Conservation (phyloP, 2,888 invertebrate species). For the Cerceris rybyensis region DNA sequence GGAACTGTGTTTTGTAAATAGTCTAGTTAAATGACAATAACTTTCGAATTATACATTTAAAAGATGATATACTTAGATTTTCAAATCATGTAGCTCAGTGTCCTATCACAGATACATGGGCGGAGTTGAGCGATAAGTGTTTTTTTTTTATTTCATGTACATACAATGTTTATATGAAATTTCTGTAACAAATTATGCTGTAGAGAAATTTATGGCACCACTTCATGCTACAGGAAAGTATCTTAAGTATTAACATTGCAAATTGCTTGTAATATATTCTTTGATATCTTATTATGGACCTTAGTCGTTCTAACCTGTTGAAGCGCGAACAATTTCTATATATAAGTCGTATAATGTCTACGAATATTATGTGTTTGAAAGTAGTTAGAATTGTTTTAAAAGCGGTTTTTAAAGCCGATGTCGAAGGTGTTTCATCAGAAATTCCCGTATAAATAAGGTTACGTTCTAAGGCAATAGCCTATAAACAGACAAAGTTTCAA, state of each 20-base stretch:
- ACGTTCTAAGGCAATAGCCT: conserved; percentile 59
- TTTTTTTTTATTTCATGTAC: too few species aligned
- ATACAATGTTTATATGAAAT: not conserved
- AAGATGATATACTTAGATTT: too few species aligned
- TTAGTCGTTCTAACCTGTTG: conserved; percentile 50
- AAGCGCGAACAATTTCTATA: conserved; percentile 36
- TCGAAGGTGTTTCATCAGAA: conserved; percentile 72
- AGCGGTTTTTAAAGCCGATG: conserved; percentile 68
- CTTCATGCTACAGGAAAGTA: conserved; percentile 48
- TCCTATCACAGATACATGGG: too few species aligned
- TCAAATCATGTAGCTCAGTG: too few species aligned
- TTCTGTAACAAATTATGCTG: conserved; percentile 14
- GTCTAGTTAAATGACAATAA: too few species aligned
- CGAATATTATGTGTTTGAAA: conserved; percentile 33
- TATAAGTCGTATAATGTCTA: conserved; percentile 48
- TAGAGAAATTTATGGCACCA: conserved; percentile 21
- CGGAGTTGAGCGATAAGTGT: too few species aligned
- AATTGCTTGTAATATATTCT: not conserved
- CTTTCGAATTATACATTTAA: too few species aligned
- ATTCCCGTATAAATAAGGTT: conserved; percentile 67
- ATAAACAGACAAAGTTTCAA: conserved; percentile 58
- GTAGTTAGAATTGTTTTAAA: conserved; percentile 40
- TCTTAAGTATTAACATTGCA: conserved; percentile 27
- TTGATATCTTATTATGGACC: conserved; percentile 40
- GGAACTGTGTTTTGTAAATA: too few species aligned